Evolutionary conservation across 2,888 invertebrate genomes (phyloP), one percentile per base, ranked within the genome.

Genomic region (Ctenicera cuprea): DNA sequence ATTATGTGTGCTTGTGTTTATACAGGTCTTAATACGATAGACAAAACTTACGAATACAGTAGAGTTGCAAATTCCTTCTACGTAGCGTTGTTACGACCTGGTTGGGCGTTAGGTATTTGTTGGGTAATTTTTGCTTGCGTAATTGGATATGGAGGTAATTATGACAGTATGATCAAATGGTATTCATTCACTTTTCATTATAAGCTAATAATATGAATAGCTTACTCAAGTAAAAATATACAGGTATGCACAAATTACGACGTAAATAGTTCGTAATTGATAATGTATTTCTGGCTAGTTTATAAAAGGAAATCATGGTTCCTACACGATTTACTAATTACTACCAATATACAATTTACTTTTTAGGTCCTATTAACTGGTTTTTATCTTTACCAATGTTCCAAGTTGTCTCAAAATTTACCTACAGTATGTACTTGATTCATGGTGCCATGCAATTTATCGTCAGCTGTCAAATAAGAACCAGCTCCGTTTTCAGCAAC

Each of bases 301-400:
- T n/a, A n/a, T n/a, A n/a, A n/a, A n/a, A n/a, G n/a, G n/a, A n/a
- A n/a, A n/a, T n/a, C n/a, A n/a, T n/a, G n/a, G 12, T 33, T n/a
- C n/a, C n/a, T n/a, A n/a, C n/a, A n/a, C n/a, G n/a, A n/a, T n/a
- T n/a, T n/a, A n/a, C n/a, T n/a, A n/a, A n/a, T n/a, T n/a, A n/a
- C n/a, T n/a, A n/a, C n/a, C n/a, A n/a, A n/a, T n/a, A n/a, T n/a
- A n/a, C n/a, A n/a, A n/a, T n/a, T n/a, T n/a, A n/a, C n/a, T n/a
- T n/a, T 68, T 68, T 37, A 68, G 68, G 68, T n/a, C 59, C 59
- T 9, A 16, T 68, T 3, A 61, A 68, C 11, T 48, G 45, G 59
- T 61, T 68, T 16, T 50, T 68, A 16, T 68, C 68, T 0, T n/a
- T 61, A 45, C 33, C 59, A 7, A 9, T 68, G 12, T 68, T 68